phyloP scores from a whole-genome alignment of 2,888 invertebrate species.

The Drosophila seclusa region DNA sequence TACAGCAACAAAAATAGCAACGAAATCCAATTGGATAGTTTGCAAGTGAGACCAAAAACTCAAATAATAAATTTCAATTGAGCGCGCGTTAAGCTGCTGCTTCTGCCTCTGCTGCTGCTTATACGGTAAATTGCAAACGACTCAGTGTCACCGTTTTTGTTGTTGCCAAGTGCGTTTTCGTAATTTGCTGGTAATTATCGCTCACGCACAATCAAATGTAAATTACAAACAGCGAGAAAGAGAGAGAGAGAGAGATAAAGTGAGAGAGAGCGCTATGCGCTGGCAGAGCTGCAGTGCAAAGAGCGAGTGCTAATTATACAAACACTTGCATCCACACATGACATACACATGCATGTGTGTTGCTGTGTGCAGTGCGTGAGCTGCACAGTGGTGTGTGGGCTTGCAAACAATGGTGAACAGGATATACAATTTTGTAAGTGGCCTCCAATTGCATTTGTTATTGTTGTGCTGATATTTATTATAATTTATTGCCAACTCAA shows the following conservation, averaged over 20 bases:
- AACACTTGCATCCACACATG: constrained; percentile 42
- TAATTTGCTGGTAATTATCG: constrained; percentile 78
- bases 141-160: constrained; percentile 38
- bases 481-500: constrained; percentile 24
- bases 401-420: constrained; percentile 20
- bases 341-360: constrained; percentile 12
- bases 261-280: constrained; percentile 17
- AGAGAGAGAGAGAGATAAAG: constrained; percentile 9
- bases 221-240: constrained; percentile 32
- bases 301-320: constrained; percentile 65
- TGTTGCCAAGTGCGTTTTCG: constrained; percentile 71
- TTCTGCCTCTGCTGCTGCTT: not conserved
- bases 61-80: constrained; percentile 70
- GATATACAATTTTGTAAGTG: constrained; percentile 38
- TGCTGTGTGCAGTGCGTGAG: constrained; percentile 8
- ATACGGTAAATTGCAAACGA: constrained; percentile 17
- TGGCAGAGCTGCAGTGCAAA: constrained; percentile 25
- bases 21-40: constrained; percentile 30
- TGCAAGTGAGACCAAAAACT: constrained; percentile 33
- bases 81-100: constrained; percentile 51
- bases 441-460: constrained; percentile 26
- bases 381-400: constrained; percentile 59
- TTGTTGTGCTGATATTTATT: constrained; percentile 27
- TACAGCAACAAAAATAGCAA: constrained; percentile 30
- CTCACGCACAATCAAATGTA: constrained; percentile 75